Percentiles rank a stretch among this genome's conserved stretches.
Evolutionary conservation across 2,113 vertebrate species (phyloP).

Genomic region (Jaculus jaculus): DNA sequence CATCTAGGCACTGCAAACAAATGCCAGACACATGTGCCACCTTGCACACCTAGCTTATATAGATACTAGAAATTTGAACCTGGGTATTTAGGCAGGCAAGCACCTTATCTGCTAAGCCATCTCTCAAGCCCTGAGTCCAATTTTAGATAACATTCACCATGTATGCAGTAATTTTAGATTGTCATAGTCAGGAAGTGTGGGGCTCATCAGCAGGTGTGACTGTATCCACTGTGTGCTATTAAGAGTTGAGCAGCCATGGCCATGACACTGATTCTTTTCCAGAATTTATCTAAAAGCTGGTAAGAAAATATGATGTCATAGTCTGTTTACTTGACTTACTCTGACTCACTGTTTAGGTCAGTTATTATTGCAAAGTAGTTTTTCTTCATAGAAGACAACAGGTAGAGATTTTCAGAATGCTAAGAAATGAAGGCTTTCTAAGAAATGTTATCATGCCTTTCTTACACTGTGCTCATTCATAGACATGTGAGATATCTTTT

Average conservation of each 20-base stretch:
- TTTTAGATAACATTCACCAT: background rate
- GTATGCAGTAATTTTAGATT: background rate
- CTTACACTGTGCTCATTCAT: background rate
- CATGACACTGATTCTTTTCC: background rate
- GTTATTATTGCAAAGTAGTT: background rate
- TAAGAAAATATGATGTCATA: background rate
- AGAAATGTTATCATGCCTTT: background rate
- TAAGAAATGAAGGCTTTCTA: slow-evolving; percentile 7
- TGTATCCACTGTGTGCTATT: background rate
- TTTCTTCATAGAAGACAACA: background rate
- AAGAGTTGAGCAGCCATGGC: background rate
- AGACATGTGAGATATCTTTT: background rate
- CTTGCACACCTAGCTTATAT: too few relatives aligned
- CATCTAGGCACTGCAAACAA: too few relatives aligned
- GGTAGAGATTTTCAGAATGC: background rate
- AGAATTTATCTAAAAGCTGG: background rate
- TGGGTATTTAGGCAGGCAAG: too few relatives aligned
- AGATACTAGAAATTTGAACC: too few relatives aligned
- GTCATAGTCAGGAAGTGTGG: fast-evolving
- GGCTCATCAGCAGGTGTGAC: background rate
- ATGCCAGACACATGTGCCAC: too few relatives aligned
- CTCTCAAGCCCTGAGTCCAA: background rate
- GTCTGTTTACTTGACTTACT: background rate
- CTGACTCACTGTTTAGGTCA: background rate
- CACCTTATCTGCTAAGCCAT: too few relatives aligned